Percentiles rank a stretch among this genome's conserved stretches.
phyloP scores from a whole-genome alignment of 2,113 vertebrate genomes.

The Oncorhynchus gorbuscha region DNA sequence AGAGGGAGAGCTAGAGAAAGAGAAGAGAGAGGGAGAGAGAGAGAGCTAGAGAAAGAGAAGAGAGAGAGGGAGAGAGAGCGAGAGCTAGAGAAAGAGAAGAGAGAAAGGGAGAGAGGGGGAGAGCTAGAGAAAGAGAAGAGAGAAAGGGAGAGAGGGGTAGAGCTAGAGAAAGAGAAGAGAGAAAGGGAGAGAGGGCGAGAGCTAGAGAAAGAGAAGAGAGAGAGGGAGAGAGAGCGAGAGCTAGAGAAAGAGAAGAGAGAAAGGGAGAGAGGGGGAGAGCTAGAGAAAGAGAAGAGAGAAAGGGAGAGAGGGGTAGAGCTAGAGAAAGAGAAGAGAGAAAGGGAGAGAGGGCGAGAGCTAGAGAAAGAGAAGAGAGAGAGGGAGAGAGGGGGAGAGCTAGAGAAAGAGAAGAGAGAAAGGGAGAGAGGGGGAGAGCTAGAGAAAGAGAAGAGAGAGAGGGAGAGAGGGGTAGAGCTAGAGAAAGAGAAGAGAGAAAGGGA shows the following conservation, averaged over 20 bases:
- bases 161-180: too few species aligned
- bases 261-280: not conserved
- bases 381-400: not conserved
- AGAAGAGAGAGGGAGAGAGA: not conserved
- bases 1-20: constrained; percentile 20
- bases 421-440: not conserved
- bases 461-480: constrained; percentile 9
- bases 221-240: too few species aligned
- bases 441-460: too few species aligned
- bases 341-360: not conserved
- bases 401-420: too few species aligned
- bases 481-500: constrained; percentile 25
- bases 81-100: not conserved
- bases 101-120: not conserved
- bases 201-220: too few species aligned
- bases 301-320: too few species aligned
- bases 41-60: not conserved
- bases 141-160: too few species aligned
- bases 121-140: not conserved
- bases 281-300: too few species aligned
- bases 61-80: too few species aligned
- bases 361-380: not conserved
- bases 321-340: too few species aligned
- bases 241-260: too few species aligned
- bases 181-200: not conserved